Percentiles rank a stretch among this genome's conserved stretches.
Conservation (phyloP, 2,113 vertebrate genomes). For the Rhynchomys soricoides region DNA sequence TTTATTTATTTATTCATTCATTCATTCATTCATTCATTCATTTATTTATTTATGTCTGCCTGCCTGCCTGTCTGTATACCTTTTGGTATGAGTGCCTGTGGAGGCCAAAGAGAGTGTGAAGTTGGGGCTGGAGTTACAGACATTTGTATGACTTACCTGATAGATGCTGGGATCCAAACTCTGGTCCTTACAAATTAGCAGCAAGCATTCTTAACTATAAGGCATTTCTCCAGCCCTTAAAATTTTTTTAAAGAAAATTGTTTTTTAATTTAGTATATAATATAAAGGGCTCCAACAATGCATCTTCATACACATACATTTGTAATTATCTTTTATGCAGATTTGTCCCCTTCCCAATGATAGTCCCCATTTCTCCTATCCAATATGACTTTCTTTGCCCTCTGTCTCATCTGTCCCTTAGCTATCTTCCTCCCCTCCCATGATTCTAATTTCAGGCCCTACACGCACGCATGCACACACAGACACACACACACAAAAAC, state of each 20-base stretch:
- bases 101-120: not conserved
- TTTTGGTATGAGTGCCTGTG: not conserved
- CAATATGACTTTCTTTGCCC: not conserved
- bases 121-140: not conserved
- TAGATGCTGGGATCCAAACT: not conserved
- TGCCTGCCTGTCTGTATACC: not conserved
- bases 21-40: too few relatives aligned
- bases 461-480: not conserved
- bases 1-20: not conserved
- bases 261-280: not conserved
- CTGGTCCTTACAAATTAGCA: not conserved
- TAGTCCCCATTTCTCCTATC: not conserved
- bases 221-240: not conserved
- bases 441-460: not conserved
- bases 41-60: not conserved
- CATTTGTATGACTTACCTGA: not conserved
- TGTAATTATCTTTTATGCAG: not conserved
- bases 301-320: not conserved
- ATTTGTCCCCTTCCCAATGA: not conserved
- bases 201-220: not conserved
- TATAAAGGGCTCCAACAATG: not conserved
- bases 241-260: not conserved
- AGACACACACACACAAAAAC: not conserved
- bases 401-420: not conserved
- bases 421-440: not conserved